phyloP scores from a whole-genome alignment of 2,888 invertebrate species.

The Torymus aiolomorphi region DNA sequence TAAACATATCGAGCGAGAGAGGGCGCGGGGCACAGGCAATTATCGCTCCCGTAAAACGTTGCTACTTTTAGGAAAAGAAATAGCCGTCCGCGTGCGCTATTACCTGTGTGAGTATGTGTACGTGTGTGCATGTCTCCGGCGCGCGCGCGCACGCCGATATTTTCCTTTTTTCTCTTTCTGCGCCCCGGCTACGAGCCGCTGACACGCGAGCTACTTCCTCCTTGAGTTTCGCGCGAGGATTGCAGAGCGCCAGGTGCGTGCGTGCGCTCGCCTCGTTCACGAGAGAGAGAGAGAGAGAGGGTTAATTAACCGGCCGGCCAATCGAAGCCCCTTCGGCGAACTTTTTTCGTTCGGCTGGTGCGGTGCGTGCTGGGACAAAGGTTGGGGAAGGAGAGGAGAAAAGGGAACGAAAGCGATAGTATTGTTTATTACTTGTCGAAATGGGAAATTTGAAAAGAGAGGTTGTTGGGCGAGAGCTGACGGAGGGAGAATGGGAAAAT shows the following conservation, averaged over 20 bases:
- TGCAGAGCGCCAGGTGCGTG: background rate
- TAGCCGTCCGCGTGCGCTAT: background rate
- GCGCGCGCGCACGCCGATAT: too few species aligned
- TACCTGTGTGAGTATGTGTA: too few species aligned
- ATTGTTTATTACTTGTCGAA: too few species aligned
- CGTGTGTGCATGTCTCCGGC: too few species aligned
- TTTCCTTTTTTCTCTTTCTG: background rate
- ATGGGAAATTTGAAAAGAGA: too few species aligned
- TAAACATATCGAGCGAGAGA: background rate
- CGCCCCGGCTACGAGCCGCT: conserved; percentile 8
- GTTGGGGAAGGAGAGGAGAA: too few species aligned
- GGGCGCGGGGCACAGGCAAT: too few species aligned
- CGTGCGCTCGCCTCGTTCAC: background rate
- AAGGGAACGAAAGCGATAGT: too few species aligned
- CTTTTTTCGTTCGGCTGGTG: background rate
- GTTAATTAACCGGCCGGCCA: background rate
- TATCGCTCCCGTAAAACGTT: background rate
- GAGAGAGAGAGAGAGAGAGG: too few species aligned
- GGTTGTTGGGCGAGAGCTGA: too few species aligned
- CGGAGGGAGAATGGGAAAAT: too few species aligned
- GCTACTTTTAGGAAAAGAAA: conserved; percentile 6
- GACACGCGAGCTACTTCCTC: conserved; percentile 27
- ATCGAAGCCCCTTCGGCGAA: background rate
- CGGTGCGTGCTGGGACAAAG: too few species aligned
- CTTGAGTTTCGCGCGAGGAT: background rate